These are phyloP conservation scores for Pterobdella sp. DNA, from an alignment of 2,888 invertebrate species.

Conservation along the genomic window DNA sequence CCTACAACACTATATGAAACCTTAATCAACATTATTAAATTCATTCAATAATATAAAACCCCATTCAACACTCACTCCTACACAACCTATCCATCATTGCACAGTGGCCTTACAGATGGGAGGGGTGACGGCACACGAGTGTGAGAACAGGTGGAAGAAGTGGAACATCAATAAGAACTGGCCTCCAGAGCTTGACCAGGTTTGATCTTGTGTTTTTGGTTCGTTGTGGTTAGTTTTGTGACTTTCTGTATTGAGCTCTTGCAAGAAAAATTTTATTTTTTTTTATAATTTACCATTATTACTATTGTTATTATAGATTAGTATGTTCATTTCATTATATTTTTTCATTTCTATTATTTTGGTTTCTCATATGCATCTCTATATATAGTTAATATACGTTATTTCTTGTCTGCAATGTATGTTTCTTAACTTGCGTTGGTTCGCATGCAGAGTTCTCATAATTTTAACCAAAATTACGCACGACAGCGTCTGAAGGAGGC, in stretches of 20 bases:
- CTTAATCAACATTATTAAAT: too few relatives aligned
- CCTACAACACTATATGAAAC: too few relatives aligned
- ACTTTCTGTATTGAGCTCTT: background rate
- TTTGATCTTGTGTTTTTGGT: too few relatives aligned
- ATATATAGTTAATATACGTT: too few relatives aligned
- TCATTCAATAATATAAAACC: too few relatives aligned
- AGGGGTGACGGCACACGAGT: background rate
- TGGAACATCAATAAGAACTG: background rate
- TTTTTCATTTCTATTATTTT: background rate
- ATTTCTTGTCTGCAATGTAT: too few relatives aligned
- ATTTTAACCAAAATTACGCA: background rate
- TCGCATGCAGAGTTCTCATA: constrained; percentile 1
- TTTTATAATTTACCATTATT: background rate
- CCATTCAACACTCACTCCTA: too few relatives aligned
- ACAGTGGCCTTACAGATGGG: constrained; percentile 14
- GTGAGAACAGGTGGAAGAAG: background rate
- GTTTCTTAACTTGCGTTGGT: constrained; percentile 7
- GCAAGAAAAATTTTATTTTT: background rate
- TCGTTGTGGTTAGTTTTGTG: background rate
- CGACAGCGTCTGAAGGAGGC: constrained; percentile 30
- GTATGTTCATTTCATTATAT: background rate
- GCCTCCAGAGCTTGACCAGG: constrained; percentile 1
- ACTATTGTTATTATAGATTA: background rate
- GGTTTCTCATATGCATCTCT: too few relatives aligned
- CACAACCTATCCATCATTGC: too few relatives aligned